Conservation (phyloP, 1,140 invertebrate species). For the Cydia strobilella region DNA sequence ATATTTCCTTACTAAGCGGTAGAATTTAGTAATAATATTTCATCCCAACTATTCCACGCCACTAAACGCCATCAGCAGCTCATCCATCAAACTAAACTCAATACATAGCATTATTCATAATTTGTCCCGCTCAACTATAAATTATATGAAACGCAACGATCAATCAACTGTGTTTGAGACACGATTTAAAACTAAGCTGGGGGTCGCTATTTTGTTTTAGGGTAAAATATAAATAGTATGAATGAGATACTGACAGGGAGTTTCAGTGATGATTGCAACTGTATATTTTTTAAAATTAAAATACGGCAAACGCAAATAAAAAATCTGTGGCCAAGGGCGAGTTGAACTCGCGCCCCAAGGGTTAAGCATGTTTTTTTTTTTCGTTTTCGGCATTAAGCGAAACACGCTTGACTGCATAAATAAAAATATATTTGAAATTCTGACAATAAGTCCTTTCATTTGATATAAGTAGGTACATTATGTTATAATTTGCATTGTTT, state of each 20-base stretch:
- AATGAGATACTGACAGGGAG: neutral
- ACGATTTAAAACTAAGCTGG: slow-evolving; percentile 53
- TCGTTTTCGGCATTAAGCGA: too few relatives aligned
- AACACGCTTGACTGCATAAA: too few relatives aligned
- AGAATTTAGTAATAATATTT: neutral
- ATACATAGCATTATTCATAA: slow-evolving; percentile 58
- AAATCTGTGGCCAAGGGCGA: too few relatives aligned
- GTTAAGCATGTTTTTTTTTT: too few relatives aligned
- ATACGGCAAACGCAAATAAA: too few relatives aligned
- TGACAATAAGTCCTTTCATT: too few relatives aligned
- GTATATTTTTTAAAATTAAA: neutral
- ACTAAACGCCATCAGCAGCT: slow-evolving; percentile 14
- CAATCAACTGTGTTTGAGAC: slow-evolving; percentile 55
- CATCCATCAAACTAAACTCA: slow-evolving; percentile 33
- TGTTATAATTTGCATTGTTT: too few relatives aligned
- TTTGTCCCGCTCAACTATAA: slow-evolving; percentile 59
- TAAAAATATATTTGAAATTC: too few relatives aligned
- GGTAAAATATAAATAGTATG: slow-evolving; percentile 15
- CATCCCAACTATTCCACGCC: slow-evolving; percentile 5
- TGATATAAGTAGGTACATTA: too few relatives aligned
- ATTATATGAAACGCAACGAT: slow-evolving; percentile 51
- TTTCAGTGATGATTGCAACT: neutral
- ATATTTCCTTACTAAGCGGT: neutral
- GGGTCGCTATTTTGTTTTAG: slow-evolving; percentile 32
- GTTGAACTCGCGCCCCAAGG: too few relatives aligned